These are phyloP conservation scores for Lysandra coridon DNA, from an alignment of 2,888 invertebrate genomes.

Conservation along the genomic window DNA sequence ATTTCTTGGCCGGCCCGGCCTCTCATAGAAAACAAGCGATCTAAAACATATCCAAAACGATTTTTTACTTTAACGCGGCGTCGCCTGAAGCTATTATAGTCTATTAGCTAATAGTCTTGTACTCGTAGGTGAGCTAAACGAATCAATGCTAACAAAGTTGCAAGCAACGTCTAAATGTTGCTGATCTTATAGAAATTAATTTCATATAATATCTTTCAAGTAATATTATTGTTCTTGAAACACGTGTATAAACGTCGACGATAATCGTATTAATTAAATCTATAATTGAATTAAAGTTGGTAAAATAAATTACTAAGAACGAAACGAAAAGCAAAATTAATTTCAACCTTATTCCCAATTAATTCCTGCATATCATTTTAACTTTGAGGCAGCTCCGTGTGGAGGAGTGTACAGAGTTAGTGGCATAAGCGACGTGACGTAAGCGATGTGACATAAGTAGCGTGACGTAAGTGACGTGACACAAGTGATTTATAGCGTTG, in stretches of 20 bases:
- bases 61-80: too few relatives aligned
- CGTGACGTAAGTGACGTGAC: not conserved
- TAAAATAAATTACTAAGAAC: conserved; percentile 20
- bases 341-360: conserved; percentile 21
- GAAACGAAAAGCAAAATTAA: conserved; percentile 19
- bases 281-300: conserved; percentile 6
- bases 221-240: not conserved
- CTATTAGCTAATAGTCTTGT: too few relatives aligned
- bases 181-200: not conserved
- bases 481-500: not conserved
- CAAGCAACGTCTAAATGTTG: too few relatives aligned
- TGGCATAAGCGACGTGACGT: not conserved
- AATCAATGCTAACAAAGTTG: too few relatives aligned
- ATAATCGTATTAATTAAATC: not conserved
- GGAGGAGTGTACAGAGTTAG: not conserved
- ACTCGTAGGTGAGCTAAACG: too few relatives aligned
- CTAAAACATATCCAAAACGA: too few relatives aligned
- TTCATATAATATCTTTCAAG: not conserved
- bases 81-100: too few relatives aligned
- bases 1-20: too few relatives aligned
- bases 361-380: conserved; percentile 17
- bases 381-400: conserved; percentile 15
- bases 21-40: too few relatives aligned
- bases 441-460: not conserved
- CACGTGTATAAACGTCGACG: not conserved